Percentiles rank a stretch among this genome's conserved stretches.
These are phyloP conservation scores for Stichopus horrens DNA, from an alignment of 53 echinoderm and acorn worm genomes.

Conservation along the genomic window DNA sequence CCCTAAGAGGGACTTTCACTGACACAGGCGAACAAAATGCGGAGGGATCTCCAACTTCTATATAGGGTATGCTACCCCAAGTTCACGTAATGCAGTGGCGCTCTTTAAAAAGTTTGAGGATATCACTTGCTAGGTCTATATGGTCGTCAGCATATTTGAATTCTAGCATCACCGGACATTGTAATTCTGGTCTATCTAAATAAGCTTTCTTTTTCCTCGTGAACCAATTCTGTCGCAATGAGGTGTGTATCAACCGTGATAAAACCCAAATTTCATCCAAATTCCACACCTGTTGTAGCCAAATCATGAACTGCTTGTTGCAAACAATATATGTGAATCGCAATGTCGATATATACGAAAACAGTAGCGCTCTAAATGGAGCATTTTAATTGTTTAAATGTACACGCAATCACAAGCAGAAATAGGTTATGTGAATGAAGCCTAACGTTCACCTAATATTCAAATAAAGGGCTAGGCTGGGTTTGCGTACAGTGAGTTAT, in stretches of 20 bases:
- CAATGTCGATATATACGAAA: not conserved
- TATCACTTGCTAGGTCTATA: too few species aligned
- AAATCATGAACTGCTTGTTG: too few species aligned
- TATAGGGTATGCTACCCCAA: too few species aligned
- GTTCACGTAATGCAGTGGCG: not conserved
- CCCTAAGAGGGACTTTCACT: too few species aligned
- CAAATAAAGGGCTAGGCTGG: not conserved
- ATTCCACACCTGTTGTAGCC: not conserved
- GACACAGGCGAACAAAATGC: too few species aligned
- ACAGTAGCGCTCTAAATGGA: not conserved
- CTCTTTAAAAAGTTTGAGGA: not conserved
- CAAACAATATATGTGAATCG: too few species aligned
- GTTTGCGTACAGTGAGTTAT: too few species aligned
- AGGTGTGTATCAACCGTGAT: slow-evolving; percentile 50
- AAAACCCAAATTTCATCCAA: slow-evolving; percentile 7
- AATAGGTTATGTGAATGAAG: not conserved
- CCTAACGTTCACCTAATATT: not conserved
- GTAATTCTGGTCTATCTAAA: not conserved
- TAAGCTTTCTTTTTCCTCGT: slow-evolving; percentile 67
- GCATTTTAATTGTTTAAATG: not conserved
- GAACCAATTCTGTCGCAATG: slow-evolving; percentile 73
- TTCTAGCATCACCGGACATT: not conserved
- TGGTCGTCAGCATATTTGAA: not conserved
- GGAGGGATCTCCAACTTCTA: too few species aligned
- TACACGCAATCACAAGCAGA: not conserved